Conservation (phyloP, 1,140 invertebrate genomes). For the Cepaea nemoralis region DNA sequence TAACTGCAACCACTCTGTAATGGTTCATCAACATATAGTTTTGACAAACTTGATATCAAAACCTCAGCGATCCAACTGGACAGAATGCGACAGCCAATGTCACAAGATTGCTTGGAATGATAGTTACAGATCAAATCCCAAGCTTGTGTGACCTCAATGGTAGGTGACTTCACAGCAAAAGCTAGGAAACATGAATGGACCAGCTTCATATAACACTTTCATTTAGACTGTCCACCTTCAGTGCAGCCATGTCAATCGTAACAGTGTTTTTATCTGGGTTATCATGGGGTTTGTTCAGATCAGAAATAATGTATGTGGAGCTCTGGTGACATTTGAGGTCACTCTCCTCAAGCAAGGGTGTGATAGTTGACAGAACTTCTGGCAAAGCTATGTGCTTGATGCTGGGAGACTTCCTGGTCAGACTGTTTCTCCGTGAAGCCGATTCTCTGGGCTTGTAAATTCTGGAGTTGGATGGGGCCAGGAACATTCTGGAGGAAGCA, state of each 20-base stretch:
- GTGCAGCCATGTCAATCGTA: not conserved
- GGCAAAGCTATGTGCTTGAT: not conserved
- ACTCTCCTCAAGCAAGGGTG: not conserved
- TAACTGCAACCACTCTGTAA: too few relatives aligned
- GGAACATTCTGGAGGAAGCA: conserved; percentile 14
- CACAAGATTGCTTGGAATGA: not conserved
- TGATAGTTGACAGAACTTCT: not conserved
- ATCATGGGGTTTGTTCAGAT: not conserved
- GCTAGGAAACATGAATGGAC: not conserved
- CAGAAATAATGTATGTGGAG: not conserved
- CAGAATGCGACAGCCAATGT: too few relatives aligned
- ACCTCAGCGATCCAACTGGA: too few relatives aligned
- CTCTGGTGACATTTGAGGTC: not conserved
- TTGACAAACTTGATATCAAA: too few relatives aligned
- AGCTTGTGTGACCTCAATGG: not conserved
- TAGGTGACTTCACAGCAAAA: not conserved
- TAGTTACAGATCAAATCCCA: not conserved
- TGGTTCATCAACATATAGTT: too few relatives aligned
- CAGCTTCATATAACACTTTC: conserved; percentile 12
- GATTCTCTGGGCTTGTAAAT: conserved; percentile 25
- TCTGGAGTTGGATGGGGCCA: not conserved
- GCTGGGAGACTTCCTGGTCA: conserved; percentile 24
- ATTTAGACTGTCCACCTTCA: not conserved
- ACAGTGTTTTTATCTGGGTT: not conserved
- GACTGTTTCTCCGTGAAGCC: conserved; percentile 23